Conservation (phyloP, 2,113 vertebrate species). For the Sciurus niger region DNA sequence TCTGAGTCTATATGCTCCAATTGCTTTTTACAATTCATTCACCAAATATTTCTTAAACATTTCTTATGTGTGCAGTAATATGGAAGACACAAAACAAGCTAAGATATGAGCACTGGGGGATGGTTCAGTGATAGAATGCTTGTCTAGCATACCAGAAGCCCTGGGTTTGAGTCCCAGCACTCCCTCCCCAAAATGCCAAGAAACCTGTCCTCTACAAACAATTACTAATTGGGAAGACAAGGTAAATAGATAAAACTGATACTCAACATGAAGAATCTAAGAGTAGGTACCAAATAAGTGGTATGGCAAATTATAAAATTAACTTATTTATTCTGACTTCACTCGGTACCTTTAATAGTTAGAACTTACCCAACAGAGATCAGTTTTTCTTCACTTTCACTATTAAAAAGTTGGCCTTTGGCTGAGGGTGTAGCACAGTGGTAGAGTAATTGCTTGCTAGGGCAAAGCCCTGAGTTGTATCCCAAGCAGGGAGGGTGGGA, state of each 20-base stretch:
- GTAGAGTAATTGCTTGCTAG: background rate
- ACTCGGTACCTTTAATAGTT: conserved; percentile 17
- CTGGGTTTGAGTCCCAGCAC: background rate
- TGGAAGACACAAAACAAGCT: conserved; percentile 57
- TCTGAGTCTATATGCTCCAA: conserved; percentile 14
- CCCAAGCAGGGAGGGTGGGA: background rate
- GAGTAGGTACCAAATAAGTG: background rate
- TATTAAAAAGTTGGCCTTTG: background rate
- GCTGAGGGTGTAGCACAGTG: background rate
- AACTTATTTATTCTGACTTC: conserved; percentile 35
- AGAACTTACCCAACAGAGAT: conserved; percentile 56
- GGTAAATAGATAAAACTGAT: conserved; percentile 40
- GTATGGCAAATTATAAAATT: conserved; percentile 42
- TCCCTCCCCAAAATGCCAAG: background rate
- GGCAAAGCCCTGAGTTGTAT: background rate
- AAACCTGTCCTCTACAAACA: conserved; percentile 42
- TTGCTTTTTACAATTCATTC: conserved; percentile 52
- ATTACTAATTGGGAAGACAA: background rate
- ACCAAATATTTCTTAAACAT: conserved; percentile 39
- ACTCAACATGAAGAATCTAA: background rate
- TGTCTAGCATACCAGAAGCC: background rate
- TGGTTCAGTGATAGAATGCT: background rate
- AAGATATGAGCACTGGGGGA: background rate
- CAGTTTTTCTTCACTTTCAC: conserved; percentile 64
- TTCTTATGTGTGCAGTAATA: conserved; percentile 12